Percentiles rank a stretch among this genome's conserved stretches.
Evolutionary conservation across 2,888 invertebrate species (phyloP).

Genomic region (Nephrotoma guestfalica): DNA sequence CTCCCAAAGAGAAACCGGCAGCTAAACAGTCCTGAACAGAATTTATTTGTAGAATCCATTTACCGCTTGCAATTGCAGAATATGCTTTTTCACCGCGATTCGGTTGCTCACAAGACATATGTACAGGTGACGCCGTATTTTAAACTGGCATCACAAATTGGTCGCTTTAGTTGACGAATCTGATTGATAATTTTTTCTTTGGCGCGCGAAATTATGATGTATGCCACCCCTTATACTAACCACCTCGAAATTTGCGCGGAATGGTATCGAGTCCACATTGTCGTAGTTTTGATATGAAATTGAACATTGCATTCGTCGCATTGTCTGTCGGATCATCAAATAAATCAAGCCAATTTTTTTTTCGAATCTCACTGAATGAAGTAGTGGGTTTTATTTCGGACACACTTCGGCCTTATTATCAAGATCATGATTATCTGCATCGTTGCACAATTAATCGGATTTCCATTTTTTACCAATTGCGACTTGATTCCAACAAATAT

Average conservation of each 20-base stretch:
- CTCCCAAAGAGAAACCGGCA: constrained; percentile 47
- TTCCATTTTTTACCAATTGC: not conserved
- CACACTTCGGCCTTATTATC: not conserved
- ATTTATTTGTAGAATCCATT: constrained; percentile 73
- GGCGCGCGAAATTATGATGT: constrained; percentile 27
- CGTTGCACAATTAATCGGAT: not conserved
- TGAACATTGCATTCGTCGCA: constrained; percentile 8
- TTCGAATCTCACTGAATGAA: constrained; percentile 11
- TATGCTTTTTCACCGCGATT: constrained; percentile 78
- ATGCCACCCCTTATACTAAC: constrained; percentile 20
- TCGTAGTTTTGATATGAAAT: constrained; percentile 9
- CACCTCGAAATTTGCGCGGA: constrained; percentile 8
- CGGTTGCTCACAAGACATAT: constrained; percentile 58
- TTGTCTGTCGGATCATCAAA: constrained; percentile 12
- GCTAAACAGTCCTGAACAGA: constrained; percentile 56
- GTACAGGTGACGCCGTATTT: constrained; percentile 49
- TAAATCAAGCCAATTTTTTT: constrained; percentile 11
- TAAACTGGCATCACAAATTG: constrained; percentile 23
- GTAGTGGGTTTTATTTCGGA: not conserved
- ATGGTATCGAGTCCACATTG: constrained; percentile 5
- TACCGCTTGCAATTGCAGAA: constrained; percentile 72
- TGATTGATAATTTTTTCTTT: not conserved
- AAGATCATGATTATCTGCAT: not conserved
- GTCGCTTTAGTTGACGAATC: constrained; percentile 10
- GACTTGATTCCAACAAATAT: not conserved